A percentile compares a stretch with the other conserved stretches of the same genome.
Evolutionary conservation across 2,113 vertebrate genomes (phyloP).

Genomic region (Peromyscus maniculatus): DNA sequence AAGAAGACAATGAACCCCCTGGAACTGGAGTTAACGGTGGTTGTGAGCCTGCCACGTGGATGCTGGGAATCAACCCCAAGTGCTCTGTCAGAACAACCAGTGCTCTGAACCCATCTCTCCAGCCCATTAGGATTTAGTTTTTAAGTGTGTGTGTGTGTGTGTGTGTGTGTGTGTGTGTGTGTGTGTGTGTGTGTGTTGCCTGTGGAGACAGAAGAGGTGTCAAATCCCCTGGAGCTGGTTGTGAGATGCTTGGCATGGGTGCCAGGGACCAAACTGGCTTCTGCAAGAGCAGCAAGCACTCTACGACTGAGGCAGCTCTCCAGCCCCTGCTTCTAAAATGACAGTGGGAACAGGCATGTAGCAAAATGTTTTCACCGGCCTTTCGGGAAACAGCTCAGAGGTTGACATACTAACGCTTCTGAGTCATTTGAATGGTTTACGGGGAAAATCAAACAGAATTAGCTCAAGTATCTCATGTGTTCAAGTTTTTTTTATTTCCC

Average conservation of each 20-base stretch:
- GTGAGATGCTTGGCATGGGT: not conserved
- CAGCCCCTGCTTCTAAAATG: constrained; percentile 5
- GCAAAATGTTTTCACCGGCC: not conserved
- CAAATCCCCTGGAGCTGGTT: not conserved
- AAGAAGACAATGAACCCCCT: not conserved
- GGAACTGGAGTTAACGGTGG: not conserved
- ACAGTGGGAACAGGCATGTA: not conserved
- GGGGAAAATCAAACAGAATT: not conserved
- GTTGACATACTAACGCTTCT: not conserved
- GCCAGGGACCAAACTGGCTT: not conserved
- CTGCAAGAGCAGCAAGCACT: not conserved
- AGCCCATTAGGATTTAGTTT: not conserved
- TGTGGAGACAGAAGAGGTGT: not conserved
- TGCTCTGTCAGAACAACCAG: not conserved
- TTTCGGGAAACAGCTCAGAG: not conserved
- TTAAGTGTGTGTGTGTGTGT: not conserved
- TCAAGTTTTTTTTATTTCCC: not conserved
- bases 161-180: no score
- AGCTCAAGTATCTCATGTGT: not conserved
- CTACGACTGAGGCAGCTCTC: not conserved
- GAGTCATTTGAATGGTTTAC: not conserved
- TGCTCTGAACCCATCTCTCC: not conserved
- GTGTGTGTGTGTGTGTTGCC: not conserved
- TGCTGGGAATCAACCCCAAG: not conserved
- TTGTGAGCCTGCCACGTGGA: not conserved